Evolutionary conservation across 2,888 invertebrate genomes (phyloP), one percentile per base, ranked within the genome.

Genomic region (Poecilobothrus nobilitatus): DNA sequence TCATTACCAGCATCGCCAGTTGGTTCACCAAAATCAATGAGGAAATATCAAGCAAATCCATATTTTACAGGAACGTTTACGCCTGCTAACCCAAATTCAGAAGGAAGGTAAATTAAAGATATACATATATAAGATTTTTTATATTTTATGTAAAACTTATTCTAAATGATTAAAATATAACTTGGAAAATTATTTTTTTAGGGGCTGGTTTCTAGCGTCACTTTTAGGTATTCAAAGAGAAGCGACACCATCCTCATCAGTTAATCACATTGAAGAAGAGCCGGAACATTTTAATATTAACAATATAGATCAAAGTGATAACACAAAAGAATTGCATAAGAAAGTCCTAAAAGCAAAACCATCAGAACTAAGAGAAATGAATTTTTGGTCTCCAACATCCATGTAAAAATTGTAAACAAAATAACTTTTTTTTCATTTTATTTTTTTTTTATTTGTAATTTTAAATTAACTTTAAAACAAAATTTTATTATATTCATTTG

Each of bases 371-470:
- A 81, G 91, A 65, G 92, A 92, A 81, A 89, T 92, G 88, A 92
- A 92, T 80, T 92, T 91, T 82, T 91, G 91, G 91, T 90, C 91
- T 8, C 92, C 92, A 0, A 91, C 91, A 10, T 91, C 91, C 1
- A 91, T 91, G 91, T 92, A 86, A 72, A 41, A 33, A 63, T 7
- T 68, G 33, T 27, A 68, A 64, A 62, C 61, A 64, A 27, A 27
- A 34, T 34, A 61, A 61, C n/a, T 53, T 66, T 20, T 7, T 8
- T 62, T 62, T 62, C 8, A 27, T 62, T 62, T 8, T 41, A 41
- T 5, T 41, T 41, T 41, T 41, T 41, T 15, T 12, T 41, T 37
- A 37, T 37, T 41, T 27, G 27, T 27, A 27, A 27, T 27, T 27
- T 27, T 27, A 27, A 27, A 27, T 27, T 27, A 27, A 27, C 27